phyloP scores from a whole-genome alignment of 1,140 invertebrate genomes.

The Leptoteleia sp. region DNA sequence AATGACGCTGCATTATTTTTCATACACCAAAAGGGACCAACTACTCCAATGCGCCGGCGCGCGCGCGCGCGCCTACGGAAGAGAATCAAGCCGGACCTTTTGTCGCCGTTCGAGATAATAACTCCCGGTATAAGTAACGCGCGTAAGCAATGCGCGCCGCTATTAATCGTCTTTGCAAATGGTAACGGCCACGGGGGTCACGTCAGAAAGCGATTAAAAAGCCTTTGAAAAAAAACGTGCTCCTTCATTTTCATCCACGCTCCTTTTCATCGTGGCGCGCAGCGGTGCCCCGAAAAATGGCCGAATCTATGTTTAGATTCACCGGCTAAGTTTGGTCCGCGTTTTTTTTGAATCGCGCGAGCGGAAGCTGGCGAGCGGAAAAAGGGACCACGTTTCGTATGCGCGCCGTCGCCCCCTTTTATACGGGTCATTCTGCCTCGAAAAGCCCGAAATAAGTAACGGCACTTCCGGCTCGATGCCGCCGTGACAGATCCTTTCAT shows the following conservation, averaged over 20 bases:
- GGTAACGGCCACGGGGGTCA: constrained; percentile 17
- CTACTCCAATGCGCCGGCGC: constrained; percentile 17
- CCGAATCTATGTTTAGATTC: constrained; percentile 47
- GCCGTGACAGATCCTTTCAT: constrained; percentile 33
- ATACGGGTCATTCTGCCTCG: constrained; percentile 28
- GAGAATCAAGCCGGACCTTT: constrained; percentile 31
- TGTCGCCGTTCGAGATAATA: constrained; percentile 37
- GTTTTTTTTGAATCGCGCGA: constrained; percentile 33
- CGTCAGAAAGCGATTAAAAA: constrained; percentile 44
- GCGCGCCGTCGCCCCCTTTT: constrained; percentile 35
- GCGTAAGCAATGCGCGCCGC: constrained; percentile 25
- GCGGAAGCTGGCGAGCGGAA: constrained; percentile 39
- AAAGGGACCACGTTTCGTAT: constrained; percentile 41
- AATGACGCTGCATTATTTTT: constrained; percentile 10
- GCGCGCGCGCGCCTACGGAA: constrained; percentile 12
- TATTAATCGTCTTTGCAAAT: constrained; percentile 37
- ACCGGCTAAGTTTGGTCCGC: constrained; percentile 31
- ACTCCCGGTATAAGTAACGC: constrained; percentile 36
- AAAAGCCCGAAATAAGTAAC: constrained; percentile 47
- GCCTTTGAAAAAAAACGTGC: constrained; percentile 35
- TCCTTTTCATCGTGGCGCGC: constrained; percentile 34
- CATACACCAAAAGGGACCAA: constrained; percentile 11
- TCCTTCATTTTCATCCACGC: too few species aligned
- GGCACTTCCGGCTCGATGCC: constrained; percentile 45
- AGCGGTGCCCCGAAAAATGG: constrained; percentile 40